Conservation (phyloP, 37 sponge, comb jelly and placozoan species). For the Spongia lamella region DNA sequence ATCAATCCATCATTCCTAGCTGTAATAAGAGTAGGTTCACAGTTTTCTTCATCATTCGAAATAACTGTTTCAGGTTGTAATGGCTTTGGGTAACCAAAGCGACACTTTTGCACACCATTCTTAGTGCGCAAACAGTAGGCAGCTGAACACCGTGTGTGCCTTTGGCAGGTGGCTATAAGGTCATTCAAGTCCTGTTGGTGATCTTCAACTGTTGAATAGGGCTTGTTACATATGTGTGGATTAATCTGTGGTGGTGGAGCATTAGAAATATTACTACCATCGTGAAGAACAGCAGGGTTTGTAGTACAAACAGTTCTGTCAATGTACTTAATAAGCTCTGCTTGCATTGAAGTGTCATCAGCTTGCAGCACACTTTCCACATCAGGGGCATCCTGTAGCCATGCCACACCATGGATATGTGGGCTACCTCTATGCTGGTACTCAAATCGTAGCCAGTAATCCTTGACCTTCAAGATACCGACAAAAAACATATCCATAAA, state of each 20-base stretch:
- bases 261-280: conserved; percentile 23
- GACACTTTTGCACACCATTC: conserved; percentile 31
- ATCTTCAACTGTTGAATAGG: conserved; percentile 6
- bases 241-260: conserved; percentile 29
- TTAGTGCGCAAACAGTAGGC: conserved; percentile 31
- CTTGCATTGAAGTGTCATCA: conserved; percentile 1
- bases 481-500: conserved; percentile 43
- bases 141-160: conserved; percentile 46
- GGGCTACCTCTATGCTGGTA: conserved; percentile 63
- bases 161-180: conserved; percentile 54
- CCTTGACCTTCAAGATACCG: conserved; percentile 38
- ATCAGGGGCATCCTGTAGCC: conserved; percentile 47
- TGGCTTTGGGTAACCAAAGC: conserved; percentile 50
- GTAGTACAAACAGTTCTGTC: conserved; percentile 27
- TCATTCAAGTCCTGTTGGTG: conserved; percentile 15
- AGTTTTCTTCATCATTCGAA: not conserved
- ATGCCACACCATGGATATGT: conserved; percentile 56
- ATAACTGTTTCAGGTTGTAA: conserved; percentile 21
- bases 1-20: too few species aligned
- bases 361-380: conserved; percentile 17
- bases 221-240: conserved; percentile 21
- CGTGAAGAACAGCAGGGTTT: conserved; percentile 38
- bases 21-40: conserved; percentile 13
- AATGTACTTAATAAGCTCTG: conserved; percentile 25
- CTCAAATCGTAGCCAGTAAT: conserved; percentile 63